These are phyloP conservation scores for Pongo pygmaeus DNA, from an alignment of 2,113 vertebrate species.

Conservation along the genomic window DNA sequence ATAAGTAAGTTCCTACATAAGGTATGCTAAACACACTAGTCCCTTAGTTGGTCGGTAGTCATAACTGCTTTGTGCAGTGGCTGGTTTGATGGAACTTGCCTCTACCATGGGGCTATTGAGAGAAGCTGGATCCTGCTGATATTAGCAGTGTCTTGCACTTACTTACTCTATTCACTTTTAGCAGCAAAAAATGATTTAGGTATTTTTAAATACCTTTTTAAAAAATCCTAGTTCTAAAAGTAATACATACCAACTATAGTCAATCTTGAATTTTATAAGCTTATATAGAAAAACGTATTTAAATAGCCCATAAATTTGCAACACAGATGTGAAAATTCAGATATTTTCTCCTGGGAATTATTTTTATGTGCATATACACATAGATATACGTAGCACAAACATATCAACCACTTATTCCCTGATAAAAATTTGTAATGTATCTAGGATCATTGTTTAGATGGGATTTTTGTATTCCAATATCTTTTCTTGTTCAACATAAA, in stretches of 20 bases:
- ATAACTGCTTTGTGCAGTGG: fast-evolving
- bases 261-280: not conserved
- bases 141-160: not conserved
- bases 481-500: not conserved
- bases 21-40: not conserved
- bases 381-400: fast-evolving
- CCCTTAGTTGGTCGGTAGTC: not conserved
- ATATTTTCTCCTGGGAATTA: not conserved
- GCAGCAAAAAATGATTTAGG: not conserved
- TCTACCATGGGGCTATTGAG: too few relatives aligned
- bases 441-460: not conserved
- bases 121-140: too few relatives aligned
- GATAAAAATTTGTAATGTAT: not conserved
- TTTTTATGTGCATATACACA: not conserved
- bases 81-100: not conserved
- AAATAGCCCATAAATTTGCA: not conserved
- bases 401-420: too few relatives aligned
- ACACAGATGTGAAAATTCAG: not conserved
- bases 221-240: not conserved
- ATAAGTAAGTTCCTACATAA: too few relatives aligned
- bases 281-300: not conserved
- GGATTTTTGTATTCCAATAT: not conserved
- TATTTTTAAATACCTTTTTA: not conserved
- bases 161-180: too few relatives aligned
- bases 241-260: not conserved